A percentile compares a stretch with the other conserved stretches of the same genome.
phyloP scores from a whole-genome alignment of 1,140 invertebrate genomes.

The Diploscapter pachys region DNA sequence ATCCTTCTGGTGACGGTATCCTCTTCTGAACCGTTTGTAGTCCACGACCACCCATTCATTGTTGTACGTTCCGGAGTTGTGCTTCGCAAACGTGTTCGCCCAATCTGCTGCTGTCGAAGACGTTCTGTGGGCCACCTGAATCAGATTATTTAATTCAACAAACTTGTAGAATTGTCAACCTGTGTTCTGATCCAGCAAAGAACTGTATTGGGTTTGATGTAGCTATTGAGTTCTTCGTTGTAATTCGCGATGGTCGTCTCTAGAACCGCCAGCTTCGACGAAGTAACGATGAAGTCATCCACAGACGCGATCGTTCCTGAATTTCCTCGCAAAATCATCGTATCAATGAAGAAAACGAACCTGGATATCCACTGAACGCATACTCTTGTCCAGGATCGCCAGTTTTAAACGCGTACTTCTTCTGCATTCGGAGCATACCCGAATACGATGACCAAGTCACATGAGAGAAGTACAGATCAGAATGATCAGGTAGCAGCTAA shows the following conservation, averaged over 20 bases:
- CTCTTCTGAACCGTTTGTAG: slow-evolving; percentile 66
- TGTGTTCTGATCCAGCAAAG: slow-evolving; percentile 30
- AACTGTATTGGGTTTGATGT: slow-evolving; percentile 62
- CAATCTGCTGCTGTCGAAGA: slow-evolving; percentile 67
- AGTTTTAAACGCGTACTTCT: slow-evolving; percentile 75
- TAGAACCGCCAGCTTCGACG: slow-evolving; percentile 55
- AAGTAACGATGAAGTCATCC: slow-evolving; percentile 33
- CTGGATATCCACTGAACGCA: slow-evolving; percentile 67
- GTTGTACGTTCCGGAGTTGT: slow-evolving; percentile 76
- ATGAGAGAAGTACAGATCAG: slow-evolving; percentile 68
- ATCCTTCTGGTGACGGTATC: slow-evolving; percentile 58
- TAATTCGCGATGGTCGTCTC: slow-evolving; percentile 74
- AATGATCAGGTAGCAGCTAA: slow-evolving; percentile 59
- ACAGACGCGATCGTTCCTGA: slow-evolving; percentile 28
- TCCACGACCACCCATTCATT: slow-evolving; percentile 80
- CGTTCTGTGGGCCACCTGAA: slow-evolving; percentile 71
- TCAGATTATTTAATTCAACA: slow-evolving; percentile 62
- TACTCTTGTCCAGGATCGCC: slow-evolving; percentile 46
- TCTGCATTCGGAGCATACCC: slow-evolving; percentile 82
- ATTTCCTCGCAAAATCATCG: background rate
- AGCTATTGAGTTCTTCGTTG: slow-evolving; percentile 66
- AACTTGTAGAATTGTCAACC: slow-evolving; percentile 64
- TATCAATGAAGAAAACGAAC: slow-evolving; percentile 71
- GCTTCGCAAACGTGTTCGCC: slow-evolving; percentile 65
- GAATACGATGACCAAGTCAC: slow-evolving; percentile 72